Evolutionary conservation across 2,797 vertebrate genomes (phyloP).

Genomic region (Diceros bicornis): DNA sequence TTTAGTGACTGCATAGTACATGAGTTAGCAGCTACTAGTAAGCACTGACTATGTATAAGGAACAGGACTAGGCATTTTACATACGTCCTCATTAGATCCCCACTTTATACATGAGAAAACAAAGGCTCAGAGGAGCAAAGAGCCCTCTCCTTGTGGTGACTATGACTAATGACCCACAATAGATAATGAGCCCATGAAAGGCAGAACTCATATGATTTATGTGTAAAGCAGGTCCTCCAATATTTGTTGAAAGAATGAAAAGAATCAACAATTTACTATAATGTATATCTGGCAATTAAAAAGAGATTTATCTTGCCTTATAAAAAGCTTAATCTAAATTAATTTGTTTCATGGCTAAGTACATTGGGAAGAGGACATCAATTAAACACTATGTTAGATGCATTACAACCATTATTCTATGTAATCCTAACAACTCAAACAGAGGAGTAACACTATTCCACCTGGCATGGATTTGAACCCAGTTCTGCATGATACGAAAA

Average conservation of each 20-base stretch:
- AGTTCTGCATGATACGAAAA: neutral
- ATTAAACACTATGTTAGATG: neutral
- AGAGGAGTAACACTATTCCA: neutral
- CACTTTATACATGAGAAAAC: neutral
- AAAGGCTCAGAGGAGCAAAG: neutral
- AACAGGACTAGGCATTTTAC: neutral
- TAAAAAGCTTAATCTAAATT: slow-evolving; percentile 17
- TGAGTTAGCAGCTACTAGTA: neutral
- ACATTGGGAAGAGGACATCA: neutral
- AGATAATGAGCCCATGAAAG: neutral
- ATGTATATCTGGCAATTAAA: neutral
- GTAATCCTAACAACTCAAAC: slow-evolving; percentile 14
- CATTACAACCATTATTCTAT: neutral
- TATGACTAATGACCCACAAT: neutral
- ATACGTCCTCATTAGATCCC: neutral
- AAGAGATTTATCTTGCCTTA: neutral
- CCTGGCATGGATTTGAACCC: neutral
- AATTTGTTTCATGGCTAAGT: neutral
- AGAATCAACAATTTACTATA: neutral
- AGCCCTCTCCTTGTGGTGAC: neutral
- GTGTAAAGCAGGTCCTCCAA: neutral
- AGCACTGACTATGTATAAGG: neutral
- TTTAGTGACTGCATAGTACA: slow-evolving; percentile 1
- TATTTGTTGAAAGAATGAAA: neutral
- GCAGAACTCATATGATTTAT: neutral